Base-by-base conservation (phyloP, 2,113 vertebrate genomes). In the Nothobranchius furzeri region DNA sequence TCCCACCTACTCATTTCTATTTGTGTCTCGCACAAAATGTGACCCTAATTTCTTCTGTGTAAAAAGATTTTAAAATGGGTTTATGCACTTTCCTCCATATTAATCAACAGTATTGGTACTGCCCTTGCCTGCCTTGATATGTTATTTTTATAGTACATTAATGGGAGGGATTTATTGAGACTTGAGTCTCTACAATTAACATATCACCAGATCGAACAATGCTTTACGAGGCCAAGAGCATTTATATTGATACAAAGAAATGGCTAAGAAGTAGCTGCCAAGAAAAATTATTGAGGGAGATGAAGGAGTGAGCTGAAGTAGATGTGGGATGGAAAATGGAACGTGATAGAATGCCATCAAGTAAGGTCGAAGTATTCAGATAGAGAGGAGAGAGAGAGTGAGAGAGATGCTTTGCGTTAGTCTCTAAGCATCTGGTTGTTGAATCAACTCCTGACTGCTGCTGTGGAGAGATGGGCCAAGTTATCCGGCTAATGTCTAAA, bases 401-500 rank as follows among this genome's bases (percentile, higher is more conserved):
- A 51, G 42, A 4, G 30, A 56, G 70, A 59, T 56, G 52, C 55
- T 73, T 24, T 59, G 35, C 52, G 43, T 73, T 55, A 68, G 57
- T 67, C 54, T 45, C 2, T 2, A 64, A 57, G 66, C 75, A 77
- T 87, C 78, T 88, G 87, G 72, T 56, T 47, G 54, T 73, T 71
- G 70, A 86, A 81, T 87, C 49, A 63, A 68, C 64, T 25, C 54
- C 62, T 37, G 77, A 53, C 69, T 72, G 57, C 60, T 70, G 68
- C 81, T 70, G 53, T 50, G 48, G 73, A 64, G 61, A 66, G 75
- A 76, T 72, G 78, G 59, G 64, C 76, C 73, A 76, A 30, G 84
- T 82, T 75, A 69, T 82, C 66, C 53, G 57, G 71, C 49, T 86
- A 79, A 88, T 84, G 73, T 65, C 81, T 65, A 62, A 78, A 82